Conservation (phyloP, 2,113 vertebrate genomes). For the Helogale parvula region DNA sequence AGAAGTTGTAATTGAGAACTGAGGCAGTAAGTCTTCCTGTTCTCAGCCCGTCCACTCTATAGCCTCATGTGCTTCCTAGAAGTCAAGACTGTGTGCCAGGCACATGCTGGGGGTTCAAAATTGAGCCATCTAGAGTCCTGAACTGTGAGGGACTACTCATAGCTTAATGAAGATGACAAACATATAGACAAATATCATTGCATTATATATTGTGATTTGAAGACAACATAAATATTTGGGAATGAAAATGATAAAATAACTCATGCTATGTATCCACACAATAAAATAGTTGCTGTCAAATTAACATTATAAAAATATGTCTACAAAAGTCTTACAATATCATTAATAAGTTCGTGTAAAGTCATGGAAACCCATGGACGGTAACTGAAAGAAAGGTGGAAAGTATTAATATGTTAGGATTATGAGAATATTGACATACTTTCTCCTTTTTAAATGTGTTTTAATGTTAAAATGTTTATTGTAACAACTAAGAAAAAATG, state of each 20-base stretch:
- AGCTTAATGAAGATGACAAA: background rate
- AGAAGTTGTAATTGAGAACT: background rate
- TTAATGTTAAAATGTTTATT: background rate
- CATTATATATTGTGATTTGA: background rate
- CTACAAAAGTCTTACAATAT: background rate
- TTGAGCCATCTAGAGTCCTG: background rate
- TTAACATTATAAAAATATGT: background rate
- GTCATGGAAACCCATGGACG: background rate
- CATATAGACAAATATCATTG: background rate
- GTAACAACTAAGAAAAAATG: background rate
- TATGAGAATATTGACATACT: background rate
- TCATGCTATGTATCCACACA: background rate
- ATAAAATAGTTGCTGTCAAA: background rate
- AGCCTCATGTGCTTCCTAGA: background rate
- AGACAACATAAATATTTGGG: background rate
- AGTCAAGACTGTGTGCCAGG: background rate
- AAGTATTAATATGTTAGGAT: background rate
- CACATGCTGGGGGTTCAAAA: background rate
- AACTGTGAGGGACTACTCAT: background rate
- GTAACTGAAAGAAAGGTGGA: background rate
- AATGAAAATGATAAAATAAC: background rate
- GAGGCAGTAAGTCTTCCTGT: background rate
- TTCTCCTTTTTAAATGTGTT: background rate
- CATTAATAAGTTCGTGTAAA: background rate
- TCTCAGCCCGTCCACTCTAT: background rate